A percentile compares a stretch with the other conserved stretches of the same genome.
phyloP scores from a whole-genome alignment of 2,797 vertebrate species.

The Coregonus ussuriensis region DNA sequence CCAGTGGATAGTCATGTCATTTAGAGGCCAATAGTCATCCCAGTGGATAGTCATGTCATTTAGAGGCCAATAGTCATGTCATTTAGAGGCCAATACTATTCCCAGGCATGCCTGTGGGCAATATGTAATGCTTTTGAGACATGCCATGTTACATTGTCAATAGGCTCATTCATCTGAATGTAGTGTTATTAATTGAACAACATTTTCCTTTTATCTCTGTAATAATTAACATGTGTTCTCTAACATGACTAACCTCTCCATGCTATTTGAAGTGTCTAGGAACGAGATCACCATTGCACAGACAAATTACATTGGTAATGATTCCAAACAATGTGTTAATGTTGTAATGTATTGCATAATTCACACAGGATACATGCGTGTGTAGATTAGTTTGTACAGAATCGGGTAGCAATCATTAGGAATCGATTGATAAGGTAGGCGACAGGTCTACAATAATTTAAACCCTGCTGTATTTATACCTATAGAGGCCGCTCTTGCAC shows the following conservation, averaged over 20 bases:
- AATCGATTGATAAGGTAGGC: neutral
- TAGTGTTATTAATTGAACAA: neutral
- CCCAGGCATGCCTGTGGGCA: too few relatives aligned
- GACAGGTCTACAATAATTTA: neutral
- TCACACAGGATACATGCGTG: neutral
- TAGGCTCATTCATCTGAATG: too few relatives aligned
- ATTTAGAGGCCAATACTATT: too few relatives aligned
- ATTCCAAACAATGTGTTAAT: neutral
- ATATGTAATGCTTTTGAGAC: neutral
- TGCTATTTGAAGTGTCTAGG: too few relatives aligned
- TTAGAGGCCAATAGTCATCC: too few relatives aligned
- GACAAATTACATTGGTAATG: neutral
- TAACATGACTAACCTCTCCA: too few relatives aligned
- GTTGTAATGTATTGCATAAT: neutral
- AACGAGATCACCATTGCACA: too few relatives aligned
- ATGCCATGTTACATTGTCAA: neutral
- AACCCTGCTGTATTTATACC: neutral
- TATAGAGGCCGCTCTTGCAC: conserved; percentile 46
- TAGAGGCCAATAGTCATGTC: too few relatives aligned
- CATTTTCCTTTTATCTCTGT: neutral
- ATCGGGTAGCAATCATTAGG: neutral
- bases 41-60: too few relatives aligned
- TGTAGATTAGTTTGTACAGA: neutral
- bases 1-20: too few relatives aligned
- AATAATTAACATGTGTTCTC: too few relatives aligned